phyloP scores from a whole-genome alignment of 2,113 vertebrate species.

The Spheniscus mendiculus region DNA sequence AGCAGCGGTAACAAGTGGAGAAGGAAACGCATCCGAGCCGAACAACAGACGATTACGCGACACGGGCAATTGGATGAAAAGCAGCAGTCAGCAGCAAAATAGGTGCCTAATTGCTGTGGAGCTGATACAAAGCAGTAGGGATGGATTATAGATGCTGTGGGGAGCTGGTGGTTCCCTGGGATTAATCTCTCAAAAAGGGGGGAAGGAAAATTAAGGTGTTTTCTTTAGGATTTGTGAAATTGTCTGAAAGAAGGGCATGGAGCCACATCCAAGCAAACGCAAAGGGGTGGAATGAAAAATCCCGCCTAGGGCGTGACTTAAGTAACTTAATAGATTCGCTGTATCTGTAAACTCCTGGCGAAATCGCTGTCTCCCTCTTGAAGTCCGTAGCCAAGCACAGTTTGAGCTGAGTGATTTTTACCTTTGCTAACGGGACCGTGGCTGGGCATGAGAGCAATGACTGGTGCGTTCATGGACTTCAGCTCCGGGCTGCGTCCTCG shows the following conservation, averaged over 20 bases:
- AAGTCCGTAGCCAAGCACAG: background rate
- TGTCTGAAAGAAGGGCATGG: background rate
- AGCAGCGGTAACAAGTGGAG: background rate
- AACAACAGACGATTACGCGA: fast-evolving
- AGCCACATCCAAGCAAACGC: fast-evolving
- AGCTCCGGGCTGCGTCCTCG: background rate
- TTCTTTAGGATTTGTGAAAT: background rate
- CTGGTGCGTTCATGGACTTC: fast-evolving
- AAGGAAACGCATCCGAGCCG: fast-evolving
- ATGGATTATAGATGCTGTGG: background rate
- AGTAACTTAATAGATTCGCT: background rate
- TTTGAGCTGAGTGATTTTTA: background rate
- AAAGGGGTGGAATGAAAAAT: background rate
- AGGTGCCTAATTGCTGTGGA: background rate
- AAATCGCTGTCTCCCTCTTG: background rate
- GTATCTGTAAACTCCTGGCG: fast-evolving
- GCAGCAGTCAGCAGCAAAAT: background rate
- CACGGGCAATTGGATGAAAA: background rate
- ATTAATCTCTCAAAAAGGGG: background rate
- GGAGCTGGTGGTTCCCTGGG: background rate
- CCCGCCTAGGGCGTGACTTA: background rate
- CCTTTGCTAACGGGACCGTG: fast-evolving
- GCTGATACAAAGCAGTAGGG: background rate
- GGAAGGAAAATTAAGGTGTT: background rate
- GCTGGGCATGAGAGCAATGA: fast-evolving